Evolutionary conservation across 2,797 vertebrate genomes (phyloP), one percentile per base, ranked within the genome.

Genomic region (Enteromius argenteus): DNA sequence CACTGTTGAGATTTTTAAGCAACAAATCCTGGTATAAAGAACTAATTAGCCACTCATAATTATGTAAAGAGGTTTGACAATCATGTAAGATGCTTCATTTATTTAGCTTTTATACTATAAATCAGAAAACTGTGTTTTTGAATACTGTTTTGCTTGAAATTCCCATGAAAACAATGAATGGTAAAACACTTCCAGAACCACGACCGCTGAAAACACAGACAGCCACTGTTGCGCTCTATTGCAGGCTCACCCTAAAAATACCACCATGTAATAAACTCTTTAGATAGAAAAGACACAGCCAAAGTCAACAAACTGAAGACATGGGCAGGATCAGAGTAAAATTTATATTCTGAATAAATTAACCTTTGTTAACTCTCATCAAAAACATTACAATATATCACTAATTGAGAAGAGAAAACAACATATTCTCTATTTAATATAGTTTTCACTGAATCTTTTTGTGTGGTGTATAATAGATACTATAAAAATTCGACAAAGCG

Each of bases 241-340:
- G n/a, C 39, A 84, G 64, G 32, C 37, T 87, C 42, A n/a, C 37
- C 62, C 53, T 42, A 56, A 27, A 76, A 81, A 80, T 42, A 72
- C 56, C 80, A 67, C 42, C 5, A 83, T 67, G 8, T 64, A 73
- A 85, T 87, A 72, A 44, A 73, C 74, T 60, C 35, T 37, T 62
- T 13, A 75, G 19, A 37, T 15, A 56, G 49, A 75, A 49, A 73
- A n/a, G 32, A 75, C 49, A 15, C 7, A 2, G 4, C 23, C 44
- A 56, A 84, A 71, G 83, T 81, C 67, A 80, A 84, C 51, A 86
- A 86, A 87, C 82, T 83, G 53, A 32, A 86, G 46, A 86, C 44
- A 0, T 83, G 90, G 86, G 87, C n/a, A 75, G 56, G 76, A 49
- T 79, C 19, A 66, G 30, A 39, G 44, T 19, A n/a, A 53, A 68